Base-by-base conservation (phyloP, 2,888 invertebrate genomes). In the Incurvaria masculella region DNA sequence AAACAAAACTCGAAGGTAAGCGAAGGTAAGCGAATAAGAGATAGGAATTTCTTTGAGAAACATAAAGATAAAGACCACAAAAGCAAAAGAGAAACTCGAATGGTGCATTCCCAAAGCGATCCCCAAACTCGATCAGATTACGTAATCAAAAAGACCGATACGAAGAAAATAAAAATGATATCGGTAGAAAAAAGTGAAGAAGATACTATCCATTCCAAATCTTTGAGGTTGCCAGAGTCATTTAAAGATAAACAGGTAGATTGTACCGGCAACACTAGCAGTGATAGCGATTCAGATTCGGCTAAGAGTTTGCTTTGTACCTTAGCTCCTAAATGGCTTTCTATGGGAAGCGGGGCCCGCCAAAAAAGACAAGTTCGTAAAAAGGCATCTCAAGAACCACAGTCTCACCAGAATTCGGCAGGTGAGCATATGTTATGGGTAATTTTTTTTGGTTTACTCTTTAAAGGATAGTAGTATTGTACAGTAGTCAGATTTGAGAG, bases 251-350 rank as follows among this genome's bases (percentile, higher is more conserved):
- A 26, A 16, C 19, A 18, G 8, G 26, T 26, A 27, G 39, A 23
- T 21, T 21, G 11, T 26, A 45, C 43, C 4, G 43, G 21, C 11
- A 17, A 41, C 4, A 39, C 51, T 10, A 54, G 54, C 49, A 61
- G 59, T 53, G 66, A 66, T 50, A 69, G 72, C 53, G 65, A 63
- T 55, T 68, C 72, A 45, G 71, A 68, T 55, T 68, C 68, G 14
- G 66, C 64, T 44, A 64, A 67, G 54, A 62, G 68, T 52, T 57
- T 68, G 61, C 58, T 74, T 57, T 71, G 72, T 59, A 59, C 70
- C 52, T 61, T 70, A 53, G 69, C 73, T 51, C 69, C 73, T 47
- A 63, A 65, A 54, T 76, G 75, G 74, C 61, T 72, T 52, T 59
- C 65, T 8, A 60, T 66, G 43, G 64, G 60, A 2, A 21, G 23